A percentile compares a stretch with the other conserved stretches of the same genome.
Evolutionary conservation across 2,888 invertebrate genomes (phyloP).

Genomic region (Nipponacmea schrenckii): DNA sequence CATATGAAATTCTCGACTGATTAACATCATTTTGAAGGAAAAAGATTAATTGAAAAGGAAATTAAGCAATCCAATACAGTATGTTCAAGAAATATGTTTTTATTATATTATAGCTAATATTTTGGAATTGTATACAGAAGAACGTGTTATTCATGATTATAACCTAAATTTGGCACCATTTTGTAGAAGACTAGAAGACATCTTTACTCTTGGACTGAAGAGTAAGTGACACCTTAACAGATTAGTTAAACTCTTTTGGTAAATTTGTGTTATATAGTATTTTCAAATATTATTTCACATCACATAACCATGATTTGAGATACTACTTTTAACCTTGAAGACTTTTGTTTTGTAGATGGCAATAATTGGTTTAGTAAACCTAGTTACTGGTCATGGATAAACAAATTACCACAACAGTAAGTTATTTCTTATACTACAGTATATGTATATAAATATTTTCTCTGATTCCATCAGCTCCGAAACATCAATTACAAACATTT

Average conservation of each 20-base stretch:
- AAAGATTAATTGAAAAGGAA: too few species aligned
- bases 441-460: too few species aligned
- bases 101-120: slow-evolving; percentile 22
- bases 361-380: slow-evolving; percentile 14
- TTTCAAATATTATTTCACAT: too few species aligned
- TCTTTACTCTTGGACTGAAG: slow-evolving; percentile 73
- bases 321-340: too few species aligned
- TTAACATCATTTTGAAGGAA: too few species aligned
- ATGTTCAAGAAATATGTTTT: too few species aligned
- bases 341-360: background rate
- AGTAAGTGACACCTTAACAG: slow-evolving; percentile 39
- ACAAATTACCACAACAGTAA: slow-evolving; percentile 15
- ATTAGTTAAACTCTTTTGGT: background rate
- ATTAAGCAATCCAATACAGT: too few species aligned
- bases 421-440: background rate
- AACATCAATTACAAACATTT: background rate
- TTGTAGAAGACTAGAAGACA: slow-evolving; percentile 73
- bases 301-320: too few species aligned
- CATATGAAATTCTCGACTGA: too few species aligned
- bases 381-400: slow-evolving; percentile 20
- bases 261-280: background rate
- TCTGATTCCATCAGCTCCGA: too few species aligned
- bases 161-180: slow-evolving; percentile 70
- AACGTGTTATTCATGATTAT: slow-evolving; percentile 31
- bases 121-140: slow-evolving; percentile 34